These are phyloP conservation scores for Rutilus rutilus DNA, from an alignment of 2,113 vertebrate genomes.

Conservation along the genomic window DNA sequence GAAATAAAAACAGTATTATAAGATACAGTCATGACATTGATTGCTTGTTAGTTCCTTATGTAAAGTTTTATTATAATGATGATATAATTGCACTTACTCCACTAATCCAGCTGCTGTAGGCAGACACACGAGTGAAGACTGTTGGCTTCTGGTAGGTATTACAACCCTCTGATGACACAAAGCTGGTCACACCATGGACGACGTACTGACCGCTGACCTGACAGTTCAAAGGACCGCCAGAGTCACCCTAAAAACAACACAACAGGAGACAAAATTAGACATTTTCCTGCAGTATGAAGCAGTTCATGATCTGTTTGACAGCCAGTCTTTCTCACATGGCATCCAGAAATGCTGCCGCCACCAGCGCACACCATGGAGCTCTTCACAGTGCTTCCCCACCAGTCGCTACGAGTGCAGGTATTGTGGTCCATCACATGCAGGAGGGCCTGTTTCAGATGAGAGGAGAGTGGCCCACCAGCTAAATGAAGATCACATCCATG, in stretches of 20 bases:
- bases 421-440: conserved; percentile 79
- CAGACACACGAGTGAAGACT: conserved; percentile 88
- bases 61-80: background rate
- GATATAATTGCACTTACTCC: conserved; percentile 69
- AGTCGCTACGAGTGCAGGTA: conserved; percentile 78
- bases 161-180: conserved; percentile 83
- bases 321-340: conserved; percentile 74
- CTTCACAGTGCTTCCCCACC: conserved; percentile 88
- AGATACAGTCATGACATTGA: background rate
- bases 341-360: conserved; percentile 79
- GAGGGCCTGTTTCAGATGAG: conserved; percentile 83
- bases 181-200: conserved; percentile 89
- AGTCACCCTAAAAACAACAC: conserved; percentile 79
- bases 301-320: background rate
- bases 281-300: background rate
- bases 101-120: conserved; percentile 85
- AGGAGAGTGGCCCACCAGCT: conserved; percentile 84
- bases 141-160: conserved; percentile 83
- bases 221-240: conserved; percentile 89
- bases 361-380: conserved; percentile 88
- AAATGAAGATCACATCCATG: conserved; percentile 8
- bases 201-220: conserved; percentile 75
- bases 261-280: background rate
- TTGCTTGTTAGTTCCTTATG: background rate
- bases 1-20: background rate